Percentiles rank a stretch among this genome's conserved stretches.
Conservation (phyloP, 35 echinoderm and acorn worm genomes). For the Lytechinus variegatus region DNA sequence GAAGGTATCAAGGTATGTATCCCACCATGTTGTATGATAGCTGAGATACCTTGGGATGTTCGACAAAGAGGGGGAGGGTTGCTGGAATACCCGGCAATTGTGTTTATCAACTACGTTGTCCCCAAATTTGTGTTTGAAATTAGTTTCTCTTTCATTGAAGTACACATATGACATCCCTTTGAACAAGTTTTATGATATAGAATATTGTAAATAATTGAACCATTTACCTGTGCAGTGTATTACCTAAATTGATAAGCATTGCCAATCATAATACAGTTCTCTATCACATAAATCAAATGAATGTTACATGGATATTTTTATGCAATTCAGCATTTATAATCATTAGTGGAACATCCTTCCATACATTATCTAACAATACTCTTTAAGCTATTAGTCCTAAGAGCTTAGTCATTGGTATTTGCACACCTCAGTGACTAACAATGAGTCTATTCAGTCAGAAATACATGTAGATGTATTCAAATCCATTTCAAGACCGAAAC, state of each 20-base stretch:
- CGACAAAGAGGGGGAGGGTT: too few species aligned
- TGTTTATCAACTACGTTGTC: too few species aligned
- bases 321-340: neutral
- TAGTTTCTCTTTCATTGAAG: too few species aligned
- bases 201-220: too few species aligned
- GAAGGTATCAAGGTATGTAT: conserved; percentile 40
- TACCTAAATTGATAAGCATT: neutral
- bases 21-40: too few species aligned
- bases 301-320: neutral
- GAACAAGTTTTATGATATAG: too few species aligned
- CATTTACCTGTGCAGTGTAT: too few species aligned
- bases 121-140: too few species aligned
- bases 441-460: neutral
- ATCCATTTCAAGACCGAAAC: neutral
- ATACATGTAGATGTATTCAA: neutral
- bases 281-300: neutral
- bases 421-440: neutral
- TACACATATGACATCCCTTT: too few species aligned
- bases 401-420: neutral
- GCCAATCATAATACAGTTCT: neutral
- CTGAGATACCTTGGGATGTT: too few species aligned
- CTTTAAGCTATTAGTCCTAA: neutral
- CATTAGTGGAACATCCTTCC: neutral
- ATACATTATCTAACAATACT: neutral
- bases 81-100: too few species aligned